A percentile compares a stretch with the other conserved stretches of the same genome.
Evolutionary conservation across 1,140 invertebrate genomes (phyloP).

Genomic region (Maconellicoccus hirsutus): DNA sequence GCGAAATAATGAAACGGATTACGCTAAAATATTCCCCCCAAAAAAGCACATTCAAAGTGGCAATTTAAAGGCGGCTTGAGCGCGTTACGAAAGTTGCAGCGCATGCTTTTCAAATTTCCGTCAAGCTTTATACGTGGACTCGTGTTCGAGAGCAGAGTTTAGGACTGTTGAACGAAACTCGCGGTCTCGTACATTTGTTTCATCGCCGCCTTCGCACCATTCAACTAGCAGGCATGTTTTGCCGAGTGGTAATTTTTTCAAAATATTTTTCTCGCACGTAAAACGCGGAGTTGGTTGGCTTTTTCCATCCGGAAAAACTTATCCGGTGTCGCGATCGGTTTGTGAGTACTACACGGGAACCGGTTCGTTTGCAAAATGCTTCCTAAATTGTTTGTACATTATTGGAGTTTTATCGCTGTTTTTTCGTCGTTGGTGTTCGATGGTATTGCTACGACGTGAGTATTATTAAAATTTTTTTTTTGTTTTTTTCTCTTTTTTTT

Average conservation of each 20-base stretch:
- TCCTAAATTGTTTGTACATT: not conserved
- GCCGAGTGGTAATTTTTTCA: not conserved
- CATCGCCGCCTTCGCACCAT: not conserved
- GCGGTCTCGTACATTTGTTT: not conserved
- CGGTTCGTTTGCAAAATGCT: not conserved
- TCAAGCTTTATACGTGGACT: not conserved
- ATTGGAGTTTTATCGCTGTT: not conserved
- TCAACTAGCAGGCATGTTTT: not conserved
- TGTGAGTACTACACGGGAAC: not conserved
- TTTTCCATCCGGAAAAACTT: not conserved
- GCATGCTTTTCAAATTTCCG: not conserved
- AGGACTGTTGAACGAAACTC: not conserved
- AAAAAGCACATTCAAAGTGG: too few species aligned
- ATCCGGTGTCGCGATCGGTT: not conserved
- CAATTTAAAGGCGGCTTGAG: too few species aligned
- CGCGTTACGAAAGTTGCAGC: not conserved
- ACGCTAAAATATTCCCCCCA: too few species aligned
- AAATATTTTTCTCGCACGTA: not conserved
- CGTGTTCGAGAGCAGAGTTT: not conserved
- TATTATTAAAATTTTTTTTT: not conserved
- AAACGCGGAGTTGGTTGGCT: not conserved
- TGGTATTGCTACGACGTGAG: not conserved
- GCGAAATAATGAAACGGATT: too few species aligned
- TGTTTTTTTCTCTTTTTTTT: too few species aligned
- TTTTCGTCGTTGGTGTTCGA: not conserved